Percentiles rank a stretch among this genome's conserved stretches.
Evolutionary conservation across 2,113 vertebrate genomes (phyloP).

Genomic region (Terrapene triunguis): DNA sequence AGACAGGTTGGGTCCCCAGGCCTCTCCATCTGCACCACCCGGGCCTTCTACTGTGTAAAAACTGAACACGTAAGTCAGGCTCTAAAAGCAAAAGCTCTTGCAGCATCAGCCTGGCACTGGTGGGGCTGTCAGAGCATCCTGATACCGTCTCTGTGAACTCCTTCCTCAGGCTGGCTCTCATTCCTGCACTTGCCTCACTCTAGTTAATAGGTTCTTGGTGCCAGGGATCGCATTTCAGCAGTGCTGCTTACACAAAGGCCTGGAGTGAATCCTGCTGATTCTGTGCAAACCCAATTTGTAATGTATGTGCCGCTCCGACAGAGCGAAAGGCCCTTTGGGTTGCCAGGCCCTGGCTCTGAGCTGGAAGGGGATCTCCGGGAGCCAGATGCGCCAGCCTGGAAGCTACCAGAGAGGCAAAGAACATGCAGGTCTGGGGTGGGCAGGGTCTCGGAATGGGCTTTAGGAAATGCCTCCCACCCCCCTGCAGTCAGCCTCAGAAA

Average conservation of each 20-base stretch:
- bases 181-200: not conserved
- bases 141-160: not conserved
- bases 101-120: fast-evolving
- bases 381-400: not conserved
- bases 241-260: not conserved
- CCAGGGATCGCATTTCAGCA: not conserved
- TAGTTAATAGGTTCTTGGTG: not conserved
- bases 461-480: fast-evolving
- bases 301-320: fast-evolving
- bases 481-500: not conserved
- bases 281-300: not conserved
- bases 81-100: not conserved
- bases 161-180: not conserved
- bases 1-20: not conserved
- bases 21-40: not conserved
- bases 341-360: not conserved
- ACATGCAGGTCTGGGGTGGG: not conserved
- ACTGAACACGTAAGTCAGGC: not conserved
- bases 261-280: not conserved
- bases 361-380: fast-evolving
- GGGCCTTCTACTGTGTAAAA: not conserved
- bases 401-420: not conserved
- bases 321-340: not conserved
- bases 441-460: not conserved
- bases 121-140: not conserved